Conservation (phyloP, 2,113 vertebrate genomes). For the Crotalus horridus region DNA sequence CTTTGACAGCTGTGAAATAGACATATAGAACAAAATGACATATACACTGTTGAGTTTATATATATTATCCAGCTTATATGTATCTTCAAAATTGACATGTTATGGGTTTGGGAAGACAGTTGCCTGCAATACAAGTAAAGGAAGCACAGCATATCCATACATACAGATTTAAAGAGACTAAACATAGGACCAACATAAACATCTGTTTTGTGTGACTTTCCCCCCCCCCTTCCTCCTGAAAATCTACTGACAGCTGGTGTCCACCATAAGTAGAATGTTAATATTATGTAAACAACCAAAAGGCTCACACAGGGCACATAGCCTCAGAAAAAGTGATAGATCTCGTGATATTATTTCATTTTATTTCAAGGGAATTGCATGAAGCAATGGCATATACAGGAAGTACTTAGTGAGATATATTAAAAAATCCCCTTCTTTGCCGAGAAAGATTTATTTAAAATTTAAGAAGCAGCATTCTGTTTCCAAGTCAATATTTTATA, state of each 20-base stretch:
- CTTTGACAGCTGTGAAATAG: neutral
- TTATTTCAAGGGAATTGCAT: neutral
- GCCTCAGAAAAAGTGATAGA: neutral
- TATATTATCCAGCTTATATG: neutral
- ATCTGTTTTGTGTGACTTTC: neutral
- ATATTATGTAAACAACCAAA: neutral
- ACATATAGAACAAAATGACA: neutral
- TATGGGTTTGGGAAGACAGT: neutral
- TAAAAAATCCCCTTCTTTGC: neutral
- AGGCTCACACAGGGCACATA: neutral
- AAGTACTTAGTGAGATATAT: neutral
- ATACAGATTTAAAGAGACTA: neutral
- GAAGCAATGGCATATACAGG: neutral
- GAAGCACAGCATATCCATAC: neutral
- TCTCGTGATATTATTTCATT: neutral
- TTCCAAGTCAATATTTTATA: neutral
- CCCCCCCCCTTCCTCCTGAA: neutral
- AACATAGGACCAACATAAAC: neutral
- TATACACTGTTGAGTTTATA: neutral
- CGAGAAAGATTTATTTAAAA: neutral
- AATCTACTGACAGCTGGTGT: neutral
- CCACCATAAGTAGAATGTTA: neutral
- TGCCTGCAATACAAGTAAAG: neutral
- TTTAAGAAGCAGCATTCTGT: neutral
- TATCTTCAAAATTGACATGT: neutral